These are phyloP conservation scores for Andrena chrysosceles DNA, from an alignment of 2,888 invertebrate genomes.

Conservation along the genomic window DNA sequence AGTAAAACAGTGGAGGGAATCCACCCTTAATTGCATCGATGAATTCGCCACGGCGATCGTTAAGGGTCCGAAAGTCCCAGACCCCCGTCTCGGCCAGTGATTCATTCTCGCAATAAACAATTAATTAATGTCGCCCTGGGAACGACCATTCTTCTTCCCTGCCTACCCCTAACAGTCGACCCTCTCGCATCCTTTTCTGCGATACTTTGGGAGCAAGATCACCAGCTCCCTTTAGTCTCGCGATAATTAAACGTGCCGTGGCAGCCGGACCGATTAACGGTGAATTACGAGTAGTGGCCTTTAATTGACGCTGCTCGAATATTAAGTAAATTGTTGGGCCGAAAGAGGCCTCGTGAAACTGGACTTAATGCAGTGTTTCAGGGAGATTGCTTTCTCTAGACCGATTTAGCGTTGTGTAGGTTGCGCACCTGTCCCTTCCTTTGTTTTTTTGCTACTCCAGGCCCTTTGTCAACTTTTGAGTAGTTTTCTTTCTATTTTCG, in stretches of 20 bases:
- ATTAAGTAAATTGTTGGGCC: conserved; percentile 46
- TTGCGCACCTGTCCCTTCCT: too few relatives aligned
- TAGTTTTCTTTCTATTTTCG: too few relatives aligned
- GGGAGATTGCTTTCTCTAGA: conserved; percentile 28
- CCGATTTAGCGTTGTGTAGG: conserved; percentile 20
- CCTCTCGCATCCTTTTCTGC: not conserved
- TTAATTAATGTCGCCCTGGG: conserved; percentile 54
- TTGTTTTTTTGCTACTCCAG: too few relatives aligned
- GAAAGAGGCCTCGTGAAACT: not conserved
- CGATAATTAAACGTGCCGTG: conserved; percentile 46
- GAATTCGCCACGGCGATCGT: conserved; percentile 53
- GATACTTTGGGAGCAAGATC: conserved; percentile 28
- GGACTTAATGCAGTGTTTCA: conserved; percentile 29
- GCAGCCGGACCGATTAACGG: conserved; percentile 41
- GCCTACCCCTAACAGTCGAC: not conserved
- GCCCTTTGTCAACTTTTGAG: too few relatives aligned
- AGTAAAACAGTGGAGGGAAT: conserved; percentile 21
- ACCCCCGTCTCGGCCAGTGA: conserved; percentile 26
- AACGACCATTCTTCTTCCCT: conserved; percentile 21
- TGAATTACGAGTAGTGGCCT: conserved; percentile 48
- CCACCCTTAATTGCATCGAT: conserved; percentile 49
- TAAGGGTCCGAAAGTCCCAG: conserved; percentile 16
- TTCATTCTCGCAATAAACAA: conserved; percentile 63
- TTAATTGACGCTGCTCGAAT: conserved; percentile 54
- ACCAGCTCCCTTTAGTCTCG: not conserved